A percentile compares a stretch with the other conserved stretches of the same genome.
phyloP scores from a whole-genome alignment of 1,140 invertebrate genomes.

The Lamellibrachia luymesi region DNA sequence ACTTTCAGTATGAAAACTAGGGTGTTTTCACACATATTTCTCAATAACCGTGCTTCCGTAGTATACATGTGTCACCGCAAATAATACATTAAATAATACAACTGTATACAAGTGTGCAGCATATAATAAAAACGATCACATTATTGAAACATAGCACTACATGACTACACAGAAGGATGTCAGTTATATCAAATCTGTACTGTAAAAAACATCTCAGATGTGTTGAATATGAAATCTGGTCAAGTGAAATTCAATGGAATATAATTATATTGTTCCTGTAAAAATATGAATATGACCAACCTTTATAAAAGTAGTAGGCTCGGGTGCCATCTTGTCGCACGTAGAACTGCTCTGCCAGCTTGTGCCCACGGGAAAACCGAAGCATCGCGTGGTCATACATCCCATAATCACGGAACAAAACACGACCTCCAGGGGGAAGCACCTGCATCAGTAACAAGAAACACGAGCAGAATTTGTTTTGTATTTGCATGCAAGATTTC shows the following conservation, averaged over 20 bases:
- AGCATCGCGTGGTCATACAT: conserved; percentile 56
- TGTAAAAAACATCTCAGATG: background rate
- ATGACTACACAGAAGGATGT: background rate
- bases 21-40: too few relatives aligned
- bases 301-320: conserved; percentile 60
- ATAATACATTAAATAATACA: too few relatives aligned
- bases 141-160: background rate
- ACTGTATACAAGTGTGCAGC: too few relatives aligned
- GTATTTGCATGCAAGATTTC: background rate
- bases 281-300: conserved; percentile 55
- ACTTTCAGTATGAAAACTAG: too few relatives aligned
- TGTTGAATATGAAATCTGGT: background rate
- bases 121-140: background rate
- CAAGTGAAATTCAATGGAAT: background rate
- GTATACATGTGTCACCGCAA: too few relatives aligned
- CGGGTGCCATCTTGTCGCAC: conserved; percentile 57
- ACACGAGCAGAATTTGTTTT: background rate
- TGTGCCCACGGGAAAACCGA: conserved; percentile 83
- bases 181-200: background rate
- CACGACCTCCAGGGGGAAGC: conserved; percentile 47
- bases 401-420: conserved; percentile 57
- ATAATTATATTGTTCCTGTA: background rate
- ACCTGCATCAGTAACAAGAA: conserved; percentile 51
- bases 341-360: conserved; percentile 67
- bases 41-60: too few relatives aligned